Percentiles rank a stretch among this genome's conserved stretches.
phyloP scores from a whole-genome alignment of 2,888 invertebrate species.

The Clunio marinus region DNA sequence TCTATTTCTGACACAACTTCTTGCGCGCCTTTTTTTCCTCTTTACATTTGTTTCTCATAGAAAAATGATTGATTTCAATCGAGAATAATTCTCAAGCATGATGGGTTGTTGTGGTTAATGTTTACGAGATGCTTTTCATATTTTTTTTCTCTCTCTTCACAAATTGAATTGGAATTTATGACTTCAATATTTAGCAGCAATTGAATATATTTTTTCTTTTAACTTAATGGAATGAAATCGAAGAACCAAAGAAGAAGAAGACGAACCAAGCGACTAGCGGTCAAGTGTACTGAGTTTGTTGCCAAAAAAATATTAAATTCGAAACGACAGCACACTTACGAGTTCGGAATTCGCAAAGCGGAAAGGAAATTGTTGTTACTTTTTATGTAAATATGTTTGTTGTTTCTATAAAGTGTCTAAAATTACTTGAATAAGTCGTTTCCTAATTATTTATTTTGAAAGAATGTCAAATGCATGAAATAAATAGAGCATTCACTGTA shows the following conservation, averaged over 20 bases:
- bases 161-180: conserved; percentile 29
- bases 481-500: conserved; percentile 5
- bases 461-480: neutral
- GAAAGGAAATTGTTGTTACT: conserved; percentile 7
- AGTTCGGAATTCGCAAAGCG: neutral
- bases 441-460: conserved; percentile 27
- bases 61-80: conserved; percentile 26
- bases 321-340: neutral
- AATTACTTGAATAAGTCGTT: conserved; percentile 21
- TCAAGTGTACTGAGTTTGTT: conserved; percentile 26
- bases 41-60: neutral
- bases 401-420: conserved; percentile 2
- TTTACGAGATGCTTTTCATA: conserved; percentile 1
- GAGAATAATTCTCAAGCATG: conserved; percentile 5
- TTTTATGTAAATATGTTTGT: too few species aligned
- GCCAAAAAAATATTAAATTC: conserved; percentile 24
- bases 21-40: neutral
- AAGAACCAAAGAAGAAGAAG: neutral
- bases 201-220: neutral
- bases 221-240: neutral
- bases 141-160: conserved; percentile 3
- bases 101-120: conserved; percentile 15
- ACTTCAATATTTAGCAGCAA: conserved; percentile 5
- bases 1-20: neutral
- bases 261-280: conserved; percentile 24